Percentiles rank a stretch among this genome's conserved stretches.
phyloP scores from a whole-genome alignment of 1,140 invertebrate species.

The Apis cerana region DNA sequence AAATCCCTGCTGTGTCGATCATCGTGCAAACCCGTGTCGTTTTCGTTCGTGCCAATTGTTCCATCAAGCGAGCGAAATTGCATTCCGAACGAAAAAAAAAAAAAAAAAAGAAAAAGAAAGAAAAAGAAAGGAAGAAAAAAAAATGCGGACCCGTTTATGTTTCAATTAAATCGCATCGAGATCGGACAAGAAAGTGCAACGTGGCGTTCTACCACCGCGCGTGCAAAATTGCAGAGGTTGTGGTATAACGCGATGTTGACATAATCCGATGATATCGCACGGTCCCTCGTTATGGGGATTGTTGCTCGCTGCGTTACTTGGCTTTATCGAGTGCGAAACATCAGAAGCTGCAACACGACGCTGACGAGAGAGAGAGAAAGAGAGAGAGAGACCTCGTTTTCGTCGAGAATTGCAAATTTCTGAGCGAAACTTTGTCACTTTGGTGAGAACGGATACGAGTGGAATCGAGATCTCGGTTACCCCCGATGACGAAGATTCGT shows the following conservation, averaged over 20 bases:
- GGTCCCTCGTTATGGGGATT: background rate
- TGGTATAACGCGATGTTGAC: background rate
- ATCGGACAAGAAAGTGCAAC: background rate
- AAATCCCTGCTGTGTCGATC: background rate
- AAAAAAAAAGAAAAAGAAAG: background rate
- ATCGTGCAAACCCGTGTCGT: background rate
- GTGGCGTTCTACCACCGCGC: background rate
- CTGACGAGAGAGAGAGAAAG: background rate
- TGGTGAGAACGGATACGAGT: background rate
- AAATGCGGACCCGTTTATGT: too few species aligned
- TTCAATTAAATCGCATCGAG: too few species aligned
- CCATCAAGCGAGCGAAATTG: background rate
- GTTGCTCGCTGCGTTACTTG: background rate
- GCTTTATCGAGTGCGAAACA: background rate
- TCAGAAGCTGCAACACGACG: background rate
- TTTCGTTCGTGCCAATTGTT: background rate
- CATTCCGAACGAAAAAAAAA: too few species aligned
- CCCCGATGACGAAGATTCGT: background rate
- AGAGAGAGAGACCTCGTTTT: background rate
- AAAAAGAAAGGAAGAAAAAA: too few species aligned
- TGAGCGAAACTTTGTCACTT: background rate
- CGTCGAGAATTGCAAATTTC: background rate
- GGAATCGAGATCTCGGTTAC: background rate
- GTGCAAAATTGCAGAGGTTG: background rate
- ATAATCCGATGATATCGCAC: constrained; percentile 13